Conservation (phyloP, 1,140 invertebrate genomes). For the Nebria ingens region DNA sequence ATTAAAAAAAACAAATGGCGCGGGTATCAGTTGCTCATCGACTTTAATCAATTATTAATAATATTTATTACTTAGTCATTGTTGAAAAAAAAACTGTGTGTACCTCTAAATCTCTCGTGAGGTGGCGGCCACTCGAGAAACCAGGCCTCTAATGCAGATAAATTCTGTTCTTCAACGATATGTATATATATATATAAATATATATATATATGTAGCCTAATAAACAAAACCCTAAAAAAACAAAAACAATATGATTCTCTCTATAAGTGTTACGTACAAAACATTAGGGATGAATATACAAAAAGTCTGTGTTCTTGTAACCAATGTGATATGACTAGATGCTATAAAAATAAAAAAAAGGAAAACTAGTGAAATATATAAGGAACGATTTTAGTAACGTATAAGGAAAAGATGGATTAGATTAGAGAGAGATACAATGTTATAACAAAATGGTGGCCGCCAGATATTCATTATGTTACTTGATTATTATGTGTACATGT, state of each 20-base stretch:
- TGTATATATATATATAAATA: no score
- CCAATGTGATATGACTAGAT: slow-evolving; percentile 6
- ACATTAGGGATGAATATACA: slow-evolving; percentile 6
- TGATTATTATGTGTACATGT: slow-evolving; percentile 21
- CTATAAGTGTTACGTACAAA: slow-evolving; percentile 9
- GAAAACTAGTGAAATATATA: slow-evolving; percentile 8
- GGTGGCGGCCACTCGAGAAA: background rate
- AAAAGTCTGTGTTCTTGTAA: slow-evolving; percentile 6
- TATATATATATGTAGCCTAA: slow-evolving; percentile 3
- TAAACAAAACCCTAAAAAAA: no score
- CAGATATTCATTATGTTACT: slow-evolving; percentile 2
- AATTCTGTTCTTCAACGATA: slow-evolving; percentile 3
- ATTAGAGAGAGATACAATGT: background rate
- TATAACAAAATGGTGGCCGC: background rate
- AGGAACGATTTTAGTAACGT: background rate
- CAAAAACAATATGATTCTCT: slow-evolving; percentile 6
- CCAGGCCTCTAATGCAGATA: no score
- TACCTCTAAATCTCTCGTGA: background rate
- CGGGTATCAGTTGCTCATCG: background rate
- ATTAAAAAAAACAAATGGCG: background rate
- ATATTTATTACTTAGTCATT: background rate
- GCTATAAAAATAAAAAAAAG: no score
- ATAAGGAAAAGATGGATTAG: background rate
- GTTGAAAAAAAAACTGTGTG: background rate
- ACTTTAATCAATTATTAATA: background rate